Evolutionary conservation across 1,140 invertebrate genomes (phyloP), one percentile per base, ranked within the genome.

Genomic region (Arctopsyche grandis): DNA sequence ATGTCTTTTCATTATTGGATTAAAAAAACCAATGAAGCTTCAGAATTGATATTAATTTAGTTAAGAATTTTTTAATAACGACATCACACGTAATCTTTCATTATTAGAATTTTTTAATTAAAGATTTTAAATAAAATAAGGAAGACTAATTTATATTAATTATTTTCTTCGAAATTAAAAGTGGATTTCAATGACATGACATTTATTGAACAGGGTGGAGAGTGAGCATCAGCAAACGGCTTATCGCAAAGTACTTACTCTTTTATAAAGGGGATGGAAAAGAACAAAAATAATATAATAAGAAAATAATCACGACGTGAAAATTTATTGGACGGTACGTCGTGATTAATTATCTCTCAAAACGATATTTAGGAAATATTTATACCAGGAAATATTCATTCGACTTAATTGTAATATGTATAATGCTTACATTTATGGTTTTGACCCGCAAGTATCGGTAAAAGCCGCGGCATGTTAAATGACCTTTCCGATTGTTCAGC

Each of bases 221-320:
- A 79, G 14, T 22, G 21, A 58, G 44, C 26, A 74, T 66, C 21
- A 66, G 77, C 70, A 78, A 81, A 77, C 74, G 77, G 56, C 70
- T 82, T 80, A 80, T 82, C 80, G 19, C 29, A 24, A 9, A 26
- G 24, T 21, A 19, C 56, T 9, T 21, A 19, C 56, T 16, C 0
- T 21, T 16, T 19, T 60, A 3, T 1, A 48, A 26, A 38, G 24
- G 48, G 70, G 26, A 24, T 38, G 78, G 46, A 12, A 52, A 43
- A 69, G 80, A 77, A 44, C 60, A 84, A 88, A 88, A 89, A 87
- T 88, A 87, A 87, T 88, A 87, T 88, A 85, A 87, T 87, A 88
- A 87, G 86, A 87, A 88, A 87, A 88, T 87, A 88, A 88, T 88
- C 87, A 86, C 86, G 86, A n/a, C n/a, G n/a, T n/a, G 84, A 87